Evolutionary conservation across 2,113 vertebrate genomes (phyloP).

Genomic region (Brevimyrus niger): DNA sequence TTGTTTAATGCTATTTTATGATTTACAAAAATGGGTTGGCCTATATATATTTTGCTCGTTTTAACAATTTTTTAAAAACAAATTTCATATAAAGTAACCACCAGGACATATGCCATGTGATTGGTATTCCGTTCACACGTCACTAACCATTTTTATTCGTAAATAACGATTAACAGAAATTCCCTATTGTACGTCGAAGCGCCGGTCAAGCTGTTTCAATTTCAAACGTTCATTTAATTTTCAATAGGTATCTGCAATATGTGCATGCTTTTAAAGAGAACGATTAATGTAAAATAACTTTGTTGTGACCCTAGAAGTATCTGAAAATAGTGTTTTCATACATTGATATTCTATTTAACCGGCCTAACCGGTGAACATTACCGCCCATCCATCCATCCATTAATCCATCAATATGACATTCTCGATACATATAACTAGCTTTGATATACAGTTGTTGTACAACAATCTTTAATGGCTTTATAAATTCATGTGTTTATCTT

Average conservation of each 20-base stretch:
- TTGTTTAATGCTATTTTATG: not conserved
- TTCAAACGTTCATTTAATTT: not conserved
- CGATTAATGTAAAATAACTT: not conserved
- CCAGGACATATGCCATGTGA: not conserved
- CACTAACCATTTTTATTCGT: not conserved
- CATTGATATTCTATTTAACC: not conserved
- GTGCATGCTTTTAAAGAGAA: not conserved
- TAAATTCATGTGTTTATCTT: not conserved
- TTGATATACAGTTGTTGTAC: not conserved
- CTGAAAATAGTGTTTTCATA: not conserved
- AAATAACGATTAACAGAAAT: not conserved
- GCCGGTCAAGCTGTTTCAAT: not conserved
- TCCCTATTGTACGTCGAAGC: not conserved
- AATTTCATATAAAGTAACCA: not conserved
- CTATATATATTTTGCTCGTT: not conserved
- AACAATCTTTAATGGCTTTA: not conserved
- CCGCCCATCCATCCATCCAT: not conserved
- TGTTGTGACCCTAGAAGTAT: not conserved
- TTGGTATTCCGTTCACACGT: not conserved
- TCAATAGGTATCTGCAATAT: not conserved
- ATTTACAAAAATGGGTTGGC: not conserved
- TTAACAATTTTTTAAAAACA: not conserved
- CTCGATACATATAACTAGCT: not conserved
- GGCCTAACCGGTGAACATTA: not conserved
- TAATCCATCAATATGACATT: not conserved